Conservation (phyloP, 1,140 invertebrate species). For the Megalonaias nervosa region DNA sequence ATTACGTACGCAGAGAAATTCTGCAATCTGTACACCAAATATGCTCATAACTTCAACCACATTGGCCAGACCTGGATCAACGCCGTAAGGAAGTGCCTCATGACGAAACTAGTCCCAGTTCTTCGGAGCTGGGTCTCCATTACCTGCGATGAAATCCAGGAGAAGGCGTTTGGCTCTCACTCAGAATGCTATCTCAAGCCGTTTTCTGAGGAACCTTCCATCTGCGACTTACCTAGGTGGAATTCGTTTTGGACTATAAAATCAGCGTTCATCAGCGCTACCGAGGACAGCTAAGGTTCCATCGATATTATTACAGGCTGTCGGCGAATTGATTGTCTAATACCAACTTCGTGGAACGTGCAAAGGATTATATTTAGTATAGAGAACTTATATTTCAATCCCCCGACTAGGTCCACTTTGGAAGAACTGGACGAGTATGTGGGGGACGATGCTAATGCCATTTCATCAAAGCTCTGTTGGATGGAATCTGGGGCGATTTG, state of each 20-base stretch:
- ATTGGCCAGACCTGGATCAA: too few relatives aligned
- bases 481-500: background rate
- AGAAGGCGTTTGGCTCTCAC: constrained; percentile 8
- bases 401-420: background rate
- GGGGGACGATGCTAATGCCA: background rate
- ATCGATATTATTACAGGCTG: background rate
- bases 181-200: constrained; percentile 10
- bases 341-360: background rate
- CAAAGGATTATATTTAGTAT: background rate
- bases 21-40: constrained; percentile 9
- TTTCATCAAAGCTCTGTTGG: background rate
- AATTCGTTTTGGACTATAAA: constrained; percentile 14
- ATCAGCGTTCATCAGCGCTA: background rate
- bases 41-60: constrained; percentile 5
- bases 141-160: constrained; percentile 15
- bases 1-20: constrained; percentile 20
- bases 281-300: background rate
- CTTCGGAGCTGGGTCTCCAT: background rate
- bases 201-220: background rate
- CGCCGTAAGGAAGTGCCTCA: constrained; percentile 19
- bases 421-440: background rate
- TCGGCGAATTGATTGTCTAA: too few relatives aligned
- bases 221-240: constrained; percentile 9
- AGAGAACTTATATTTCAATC: background rate
- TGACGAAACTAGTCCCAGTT: constrained; percentile 16